Evolutionary conservation across 2,888 invertebrate species (phyloP).

Genomic region (Julus scandinavius): DNA sequence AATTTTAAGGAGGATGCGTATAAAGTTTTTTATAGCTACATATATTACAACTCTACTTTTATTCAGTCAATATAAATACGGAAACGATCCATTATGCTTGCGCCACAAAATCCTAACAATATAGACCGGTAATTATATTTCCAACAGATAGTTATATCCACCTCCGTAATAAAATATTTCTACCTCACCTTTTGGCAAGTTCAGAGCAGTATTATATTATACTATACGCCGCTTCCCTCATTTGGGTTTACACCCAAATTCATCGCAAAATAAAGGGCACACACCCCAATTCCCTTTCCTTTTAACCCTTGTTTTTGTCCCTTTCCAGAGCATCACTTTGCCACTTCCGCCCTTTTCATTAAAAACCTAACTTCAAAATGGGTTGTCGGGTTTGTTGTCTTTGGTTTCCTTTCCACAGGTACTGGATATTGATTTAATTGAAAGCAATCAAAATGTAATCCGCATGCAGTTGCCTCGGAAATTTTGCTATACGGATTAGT

Average conservation of each 20-base stretch:
- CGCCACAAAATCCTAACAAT: conserved; percentile 33
- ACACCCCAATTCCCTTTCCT: conserved; percentile 26
- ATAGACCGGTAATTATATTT: conserved; percentile 14
- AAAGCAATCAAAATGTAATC: too few species aligned
- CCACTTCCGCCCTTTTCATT: conserved; percentile 33
- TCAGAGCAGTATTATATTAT: not conserved
- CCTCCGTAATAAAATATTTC: conserved; percentile 33
- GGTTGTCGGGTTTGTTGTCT: conserved; percentile 26
- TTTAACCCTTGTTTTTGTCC: conserved; percentile 26
- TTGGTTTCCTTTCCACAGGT: conserved; percentile 8
- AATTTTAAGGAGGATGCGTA: conserved; percentile 23
- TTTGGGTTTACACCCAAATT: conserved; percentile 26
- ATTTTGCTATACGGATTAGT: too few species aligned
- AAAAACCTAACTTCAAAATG: not conserved
- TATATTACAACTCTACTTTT: conserved; percentile 3
- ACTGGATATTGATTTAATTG: not conserved
- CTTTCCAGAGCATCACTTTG: not conserved
- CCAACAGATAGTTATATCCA: conserved; percentile 9
- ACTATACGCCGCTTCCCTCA: conserved; percentile 18
- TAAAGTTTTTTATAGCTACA: conserved; percentile 33
- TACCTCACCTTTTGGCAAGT: conserved; percentile 29
- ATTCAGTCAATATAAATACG: conserved; percentile 33
- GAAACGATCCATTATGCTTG: conserved; percentile 33
- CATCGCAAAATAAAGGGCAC: conserved; percentile 16
- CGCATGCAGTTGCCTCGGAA: too few species aligned